Evolutionary conservation across 2,113 vertebrate genomes (phyloP).

Genomic region (Silurus meridionalis): DNA sequence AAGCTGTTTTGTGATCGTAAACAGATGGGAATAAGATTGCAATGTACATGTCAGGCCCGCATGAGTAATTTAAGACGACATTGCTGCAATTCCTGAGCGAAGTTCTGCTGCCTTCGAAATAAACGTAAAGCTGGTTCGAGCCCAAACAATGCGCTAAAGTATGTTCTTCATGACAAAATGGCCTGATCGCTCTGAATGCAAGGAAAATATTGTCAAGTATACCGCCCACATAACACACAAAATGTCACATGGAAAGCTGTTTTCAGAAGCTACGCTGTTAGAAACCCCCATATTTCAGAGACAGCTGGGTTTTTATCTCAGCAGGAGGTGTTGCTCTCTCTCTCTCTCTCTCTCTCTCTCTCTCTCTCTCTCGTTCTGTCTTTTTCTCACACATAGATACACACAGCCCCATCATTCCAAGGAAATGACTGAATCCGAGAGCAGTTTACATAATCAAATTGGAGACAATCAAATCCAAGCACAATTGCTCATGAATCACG

Average conservation of each 20-base stretch:
- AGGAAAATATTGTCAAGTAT: conserved; percentile 18
- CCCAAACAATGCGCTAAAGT: not conserved
- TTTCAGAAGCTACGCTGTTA: conserved; percentile 12
- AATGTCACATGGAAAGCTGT: conserved; percentile 27
- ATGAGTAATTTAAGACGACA: not conserved
- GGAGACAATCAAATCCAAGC: conserved; percentile 5
- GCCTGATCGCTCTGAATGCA: conserved; percentile 3
- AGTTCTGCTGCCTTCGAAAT: not conserved
- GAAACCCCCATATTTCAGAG: not conserved
- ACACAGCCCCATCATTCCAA: conserved; percentile 3
- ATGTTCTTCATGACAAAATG: conserved; percentile 8
- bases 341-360: not conserved
- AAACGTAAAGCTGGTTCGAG: not conserved
- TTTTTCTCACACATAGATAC: not conserved
- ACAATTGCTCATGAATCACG: not conserved
- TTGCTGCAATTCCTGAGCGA: not conserved
- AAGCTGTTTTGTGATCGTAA: conserved; percentile 13
- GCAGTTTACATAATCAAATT: conserved; percentile 17
- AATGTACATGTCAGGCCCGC: not conserved
- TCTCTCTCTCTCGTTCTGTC: not conserved
- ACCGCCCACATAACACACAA: not conserved
- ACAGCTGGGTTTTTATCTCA: conserved; percentile 20
- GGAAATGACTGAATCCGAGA: conserved; percentile 31
- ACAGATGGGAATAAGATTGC: conserved; percentile 14
- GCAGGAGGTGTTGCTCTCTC: conserved; percentile 8